These are phyloP conservation scores for Bombus breviceps DNA, from an alignment of 1,140 invertebrate genomes.

Conservation along the genomic window DNA sequence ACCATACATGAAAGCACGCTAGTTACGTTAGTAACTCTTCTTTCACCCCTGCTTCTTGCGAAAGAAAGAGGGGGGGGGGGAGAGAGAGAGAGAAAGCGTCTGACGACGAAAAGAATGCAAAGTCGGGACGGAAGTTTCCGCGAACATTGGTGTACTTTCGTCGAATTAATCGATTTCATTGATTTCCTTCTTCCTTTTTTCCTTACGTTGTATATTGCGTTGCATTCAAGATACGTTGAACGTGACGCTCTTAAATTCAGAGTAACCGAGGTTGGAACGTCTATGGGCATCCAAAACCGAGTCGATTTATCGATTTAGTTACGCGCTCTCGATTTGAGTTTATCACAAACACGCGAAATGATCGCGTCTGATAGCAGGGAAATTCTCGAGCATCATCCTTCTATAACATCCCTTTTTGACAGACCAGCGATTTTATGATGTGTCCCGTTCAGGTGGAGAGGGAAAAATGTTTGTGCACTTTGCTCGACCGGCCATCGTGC, in stretches of 20 bases:
- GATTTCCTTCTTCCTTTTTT: background rate
- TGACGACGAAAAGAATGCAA: slow-evolving; percentile 31
- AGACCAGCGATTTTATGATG: slow-evolving; percentile 63
- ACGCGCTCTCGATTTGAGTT: background rate
- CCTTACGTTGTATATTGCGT: too few species aligned
- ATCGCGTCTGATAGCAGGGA: slow-evolving; percentile 15
- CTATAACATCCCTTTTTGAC: slow-evolving; percentile 53
- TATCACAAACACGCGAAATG: background rate
- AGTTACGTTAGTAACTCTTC: slow-evolving; percentile 70
- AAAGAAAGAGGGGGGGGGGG: background rate
- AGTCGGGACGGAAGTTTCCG: slow-evolving; percentile 13
- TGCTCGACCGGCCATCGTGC: background rate
- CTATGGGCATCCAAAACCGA: background rate
- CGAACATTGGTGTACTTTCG: background rate
- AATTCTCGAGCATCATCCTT: slow-evolving; percentile 39
- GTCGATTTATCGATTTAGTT: background rate
- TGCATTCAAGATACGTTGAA: background rate
- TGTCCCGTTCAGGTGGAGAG: slow-evolving; percentile 34
- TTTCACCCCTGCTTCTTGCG: slow-evolving; percentile 50
- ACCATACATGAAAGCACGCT: slow-evolving; percentile 80
- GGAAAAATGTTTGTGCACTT: slow-evolving; percentile 56
- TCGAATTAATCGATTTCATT: background rate
- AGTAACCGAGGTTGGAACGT: background rate
- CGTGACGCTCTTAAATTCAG: background rate
- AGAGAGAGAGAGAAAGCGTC: background rate